These are phyloP conservation scores for Lathamus discolor DNA, from an alignment of 2,113 vertebrate species.

Conservation along the genomic window DNA sequence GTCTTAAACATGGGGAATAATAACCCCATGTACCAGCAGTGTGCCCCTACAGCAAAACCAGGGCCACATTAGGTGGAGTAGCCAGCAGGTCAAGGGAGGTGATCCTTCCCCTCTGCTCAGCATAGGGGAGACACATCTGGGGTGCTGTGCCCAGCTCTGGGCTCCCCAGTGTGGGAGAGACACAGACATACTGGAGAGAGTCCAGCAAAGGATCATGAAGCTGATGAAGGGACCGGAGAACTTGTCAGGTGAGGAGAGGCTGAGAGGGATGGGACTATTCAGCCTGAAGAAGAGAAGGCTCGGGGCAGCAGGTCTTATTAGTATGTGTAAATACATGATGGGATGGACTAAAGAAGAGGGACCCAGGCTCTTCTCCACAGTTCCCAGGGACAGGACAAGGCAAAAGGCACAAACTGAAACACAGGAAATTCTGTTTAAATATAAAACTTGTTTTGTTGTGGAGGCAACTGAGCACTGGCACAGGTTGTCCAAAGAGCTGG, in stretches of 20 bases:
- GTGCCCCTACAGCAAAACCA: not conserved
- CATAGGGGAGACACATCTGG: no score
- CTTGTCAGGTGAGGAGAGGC: not conserved
- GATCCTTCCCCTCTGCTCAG: not conserved
- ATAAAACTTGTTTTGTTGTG: not conserved
- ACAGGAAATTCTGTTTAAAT: not conserved
- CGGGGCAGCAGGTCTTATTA: not conserved
- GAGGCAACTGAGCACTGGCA: not conserved
- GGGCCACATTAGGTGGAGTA: not conserved
- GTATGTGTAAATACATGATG: not conserved
- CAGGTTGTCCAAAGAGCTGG: not conserved
- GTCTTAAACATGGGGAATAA: not conserved
- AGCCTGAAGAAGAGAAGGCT: not conserved
- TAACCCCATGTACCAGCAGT: not conserved
- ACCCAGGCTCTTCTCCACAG: not conserved
- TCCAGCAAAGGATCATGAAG: not conserved
- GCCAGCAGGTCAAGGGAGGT: not conserved
- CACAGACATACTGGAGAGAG: not conserved
- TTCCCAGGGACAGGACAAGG: not conserved
- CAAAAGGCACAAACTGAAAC: not conserved
- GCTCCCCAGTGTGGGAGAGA: not conserved
- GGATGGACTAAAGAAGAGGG: not conserved
- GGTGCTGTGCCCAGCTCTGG: not conserved
- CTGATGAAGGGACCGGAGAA: not conserved
- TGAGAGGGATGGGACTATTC: not conserved